Evolutionary conservation across 2,888 invertebrate genomes (phyloP).

Genomic region (Yponomeuta plumbellus): DNA sequence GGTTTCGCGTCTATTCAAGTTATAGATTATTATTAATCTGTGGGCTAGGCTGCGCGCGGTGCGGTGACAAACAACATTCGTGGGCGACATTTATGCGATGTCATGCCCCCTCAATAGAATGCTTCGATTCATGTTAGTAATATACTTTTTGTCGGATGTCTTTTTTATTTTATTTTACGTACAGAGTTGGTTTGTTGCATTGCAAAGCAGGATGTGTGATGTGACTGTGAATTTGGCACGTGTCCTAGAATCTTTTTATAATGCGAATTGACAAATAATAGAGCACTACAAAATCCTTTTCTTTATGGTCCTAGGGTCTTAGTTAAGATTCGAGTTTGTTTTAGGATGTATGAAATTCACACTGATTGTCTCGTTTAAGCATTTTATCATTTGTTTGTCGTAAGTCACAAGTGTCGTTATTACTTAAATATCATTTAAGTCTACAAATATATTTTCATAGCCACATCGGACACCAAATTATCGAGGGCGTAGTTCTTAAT

Average conservation of each 20-base stretch:
- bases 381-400: too few relatives aligned
- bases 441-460: conserved; percentile 20
- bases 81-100: conserved; percentile 64
- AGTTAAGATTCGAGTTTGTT: too few relatives aligned
- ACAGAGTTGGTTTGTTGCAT: background rate
- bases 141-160: conserved; percentile 50
- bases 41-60: conserved; percentile 1
- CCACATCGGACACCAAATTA: conserved; percentile 13
- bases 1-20: background rate
- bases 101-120: conserved; percentile 70
- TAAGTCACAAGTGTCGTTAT: too few relatives aligned
- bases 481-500: too few relatives aligned
- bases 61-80: conserved; percentile 69
- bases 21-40: conserved; percentile 2
- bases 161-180: conserved; percentile 41
- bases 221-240: background rate
- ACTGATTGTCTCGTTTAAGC: too few relatives aligned
- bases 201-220: background rate
- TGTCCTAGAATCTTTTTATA: too few relatives aligned
- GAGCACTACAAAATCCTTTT: too few relatives aligned
- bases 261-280: too few relatives aligned
- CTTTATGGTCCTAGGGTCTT: too few relatives aligned
- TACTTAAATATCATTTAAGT: too few relatives aligned
- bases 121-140: conserved; percentile 61
- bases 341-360: too few relatives aligned